Evolutionary conservation across 92 coral and sea anemone genomes (phyloP).

Genomic region (Siderastrea radians): DNA sequence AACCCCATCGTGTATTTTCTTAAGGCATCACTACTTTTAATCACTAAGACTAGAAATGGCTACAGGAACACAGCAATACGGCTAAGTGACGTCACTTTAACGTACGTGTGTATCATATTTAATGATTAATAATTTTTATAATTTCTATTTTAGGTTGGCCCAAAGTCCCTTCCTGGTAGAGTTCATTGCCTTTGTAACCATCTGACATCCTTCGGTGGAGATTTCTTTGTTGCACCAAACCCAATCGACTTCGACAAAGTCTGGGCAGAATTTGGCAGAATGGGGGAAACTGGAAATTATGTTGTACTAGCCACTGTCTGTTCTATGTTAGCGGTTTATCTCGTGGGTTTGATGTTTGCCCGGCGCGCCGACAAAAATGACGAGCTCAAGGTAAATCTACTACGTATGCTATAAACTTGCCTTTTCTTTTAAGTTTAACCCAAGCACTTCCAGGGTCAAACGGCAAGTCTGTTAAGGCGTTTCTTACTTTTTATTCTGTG

Average conservation of each 20-base stretch:
- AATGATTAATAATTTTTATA: background rate
- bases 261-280: constrained; percentile 64
- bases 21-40: too few species aligned
- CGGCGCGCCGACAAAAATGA: constrained; percentile 81
- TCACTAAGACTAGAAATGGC: too few species aligned
- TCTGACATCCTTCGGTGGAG: constrained; percentile 85
- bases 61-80: too few species aligned
- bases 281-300: constrained; percentile 75
- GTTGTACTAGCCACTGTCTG: constrained; percentile 87
- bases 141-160: constrained; percentile 11
- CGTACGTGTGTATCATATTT: too few species aligned
- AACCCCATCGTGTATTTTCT: too few species aligned
- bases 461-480: too few species aligned
- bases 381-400: constrained; percentile 74
- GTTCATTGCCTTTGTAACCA: constrained; percentile 83
- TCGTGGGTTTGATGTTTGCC: constrained; percentile 74
- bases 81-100: too few species aligned
- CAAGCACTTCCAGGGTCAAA: too few species aligned
- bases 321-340: constrained; percentile 70
- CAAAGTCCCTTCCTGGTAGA: constrained; percentile 2
- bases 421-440: background rate
- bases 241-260: constrained; percentile 76
- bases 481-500: too few species aligned
- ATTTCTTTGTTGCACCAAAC: constrained; percentile 86
- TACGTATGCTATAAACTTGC: background rate